phyloP scores from a whole-genome alignment of 2,888 invertebrate genomes.

The Hydrotaea diabolus region DNA sequence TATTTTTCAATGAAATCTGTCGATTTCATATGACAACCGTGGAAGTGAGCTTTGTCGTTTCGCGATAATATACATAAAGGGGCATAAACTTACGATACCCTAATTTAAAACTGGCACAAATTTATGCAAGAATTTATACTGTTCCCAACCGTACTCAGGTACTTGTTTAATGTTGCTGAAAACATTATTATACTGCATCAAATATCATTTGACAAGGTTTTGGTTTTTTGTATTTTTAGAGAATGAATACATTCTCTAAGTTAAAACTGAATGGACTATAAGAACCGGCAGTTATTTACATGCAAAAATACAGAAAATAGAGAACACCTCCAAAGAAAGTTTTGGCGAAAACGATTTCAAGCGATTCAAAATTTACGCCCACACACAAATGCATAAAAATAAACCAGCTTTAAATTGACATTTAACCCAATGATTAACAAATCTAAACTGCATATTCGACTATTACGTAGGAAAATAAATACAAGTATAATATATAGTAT shows the following conservation, averaged over 20 bases:
- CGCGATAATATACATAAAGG: no score
- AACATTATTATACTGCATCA: no score
- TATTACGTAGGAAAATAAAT: constrained; percentile 52
- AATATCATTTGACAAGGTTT: no score
- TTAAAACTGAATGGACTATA: constrained; percentile 15
- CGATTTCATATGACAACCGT: no score
- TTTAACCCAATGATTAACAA: constrained; percentile 50
- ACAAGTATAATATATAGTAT: no score
- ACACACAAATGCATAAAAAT: constrained; percentile 64
- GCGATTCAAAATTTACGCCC: constrained; percentile 37
- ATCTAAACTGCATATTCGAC: not conserved
- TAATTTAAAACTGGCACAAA: no score
- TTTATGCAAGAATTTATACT: no score
- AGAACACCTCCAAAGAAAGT: constrained; percentile 33
- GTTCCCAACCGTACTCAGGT: no score
- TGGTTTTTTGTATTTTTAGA: not conserved
- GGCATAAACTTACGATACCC: no score
- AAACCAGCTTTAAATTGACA: constrained; percentile 66
- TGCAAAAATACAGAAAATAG: constrained; percentile 24
- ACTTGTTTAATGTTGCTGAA: no score
- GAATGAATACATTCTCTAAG: not conserved
- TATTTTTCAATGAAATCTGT: no score
- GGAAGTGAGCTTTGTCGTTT: no score
- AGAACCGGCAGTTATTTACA: constrained; percentile 16
- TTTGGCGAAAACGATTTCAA: not conserved